Conservation (phyloP, 2,888 invertebrate species). For the Phyllotreta striolata region DNA sequence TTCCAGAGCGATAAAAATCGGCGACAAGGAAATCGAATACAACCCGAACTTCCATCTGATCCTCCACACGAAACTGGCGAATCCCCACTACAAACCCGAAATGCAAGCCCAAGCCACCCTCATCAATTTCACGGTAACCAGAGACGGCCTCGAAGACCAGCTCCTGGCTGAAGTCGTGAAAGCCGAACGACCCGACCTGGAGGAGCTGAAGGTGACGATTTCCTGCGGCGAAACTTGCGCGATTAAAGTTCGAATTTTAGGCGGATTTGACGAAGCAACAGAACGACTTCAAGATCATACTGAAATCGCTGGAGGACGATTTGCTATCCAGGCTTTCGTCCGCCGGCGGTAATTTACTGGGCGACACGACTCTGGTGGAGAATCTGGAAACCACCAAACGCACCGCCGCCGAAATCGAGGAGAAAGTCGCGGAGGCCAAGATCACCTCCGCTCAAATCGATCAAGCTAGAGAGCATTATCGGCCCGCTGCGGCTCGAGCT, state of each 20-base stretch:
- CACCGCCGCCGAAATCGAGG: constrained; percentile 95
- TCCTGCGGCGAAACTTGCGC: neutral
- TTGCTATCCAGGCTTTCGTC: constrained; percentile 88
- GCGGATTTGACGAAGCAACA: constrained; percentile 95
- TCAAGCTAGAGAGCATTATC: constrained; percentile 86
- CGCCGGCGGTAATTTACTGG: constrained; percentile 91
- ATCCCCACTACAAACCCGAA: constrained; percentile 98
- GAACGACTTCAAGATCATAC: constrained; percentile 95
- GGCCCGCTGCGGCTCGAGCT: constrained; percentile 91
- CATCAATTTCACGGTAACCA: constrained; percentile 96
- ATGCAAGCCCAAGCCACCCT: constrained; percentile 98
- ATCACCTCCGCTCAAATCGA: constrained; percentile 92
- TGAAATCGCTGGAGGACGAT: constrained; percentile 93
- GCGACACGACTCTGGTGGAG: constrained; percentile 93
- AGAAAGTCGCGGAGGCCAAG: constrained; percentile 91
- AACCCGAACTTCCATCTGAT: constrained; percentile 86
- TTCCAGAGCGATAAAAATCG: constrained; percentile 90
- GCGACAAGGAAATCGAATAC: constrained; percentile 96
- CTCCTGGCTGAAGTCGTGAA: constrained; percentile 95
- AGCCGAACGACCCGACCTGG: constrained; percentile 94
- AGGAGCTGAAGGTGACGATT: constrained; percentile 78
- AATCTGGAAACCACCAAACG: constrained; percentile 95
- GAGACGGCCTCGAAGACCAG: constrained; percentile 96
- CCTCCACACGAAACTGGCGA: constrained; percentile 93
- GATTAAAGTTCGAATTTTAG: constrained; percentile 52